These are phyloP conservation scores for Amphiduros pacificus DNA, from an alignment of 2,888 invertebrate genomes.

Conservation along the genomic window DNA sequence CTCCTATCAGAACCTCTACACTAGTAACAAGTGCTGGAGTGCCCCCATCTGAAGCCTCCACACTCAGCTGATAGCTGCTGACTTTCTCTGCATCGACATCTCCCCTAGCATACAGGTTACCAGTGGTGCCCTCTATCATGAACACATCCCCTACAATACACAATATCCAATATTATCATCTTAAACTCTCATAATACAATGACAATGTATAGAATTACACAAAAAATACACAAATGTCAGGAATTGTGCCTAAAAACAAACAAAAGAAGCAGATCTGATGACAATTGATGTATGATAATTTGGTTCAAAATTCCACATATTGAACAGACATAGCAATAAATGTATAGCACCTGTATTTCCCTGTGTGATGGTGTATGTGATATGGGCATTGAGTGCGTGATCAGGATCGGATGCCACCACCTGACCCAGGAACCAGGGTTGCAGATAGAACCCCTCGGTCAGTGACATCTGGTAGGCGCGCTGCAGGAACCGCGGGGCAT, in stretches of 20 bases:
- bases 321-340: too few species aligned
- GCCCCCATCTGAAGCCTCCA: slow-evolving; percentile 8
- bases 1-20: slow-evolving; percentile 22
- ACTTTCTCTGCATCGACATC: too few species aligned
- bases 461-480: slow-evolving; percentile 2
- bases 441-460: slow-evolving; percentile 8
- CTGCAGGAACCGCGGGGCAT: slow-evolving; percentile 9
- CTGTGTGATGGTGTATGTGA: not conserved
- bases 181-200: not conserved
- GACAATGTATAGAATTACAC: not conserved
- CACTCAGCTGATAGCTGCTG: too few species aligned
- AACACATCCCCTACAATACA: too few species aligned
- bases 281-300: too few species aligned
- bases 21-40: slow-evolving; percentile 32
- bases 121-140: too few species aligned
- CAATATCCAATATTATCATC: not conserved
- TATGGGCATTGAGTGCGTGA: not conserved
- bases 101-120: too few species aligned
- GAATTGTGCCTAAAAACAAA: not conserved
- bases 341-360: slow-evolving; percentile 4
- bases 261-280: too few species aligned
- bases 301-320: not conserved
- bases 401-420: slow-evolving; percentile 3
- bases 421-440: not conserved
- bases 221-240: not conserved